phyloP scores from a whole-genome alignment of 2,888 invertebrate species.

The Noctuana brunneofusca region DNA sequence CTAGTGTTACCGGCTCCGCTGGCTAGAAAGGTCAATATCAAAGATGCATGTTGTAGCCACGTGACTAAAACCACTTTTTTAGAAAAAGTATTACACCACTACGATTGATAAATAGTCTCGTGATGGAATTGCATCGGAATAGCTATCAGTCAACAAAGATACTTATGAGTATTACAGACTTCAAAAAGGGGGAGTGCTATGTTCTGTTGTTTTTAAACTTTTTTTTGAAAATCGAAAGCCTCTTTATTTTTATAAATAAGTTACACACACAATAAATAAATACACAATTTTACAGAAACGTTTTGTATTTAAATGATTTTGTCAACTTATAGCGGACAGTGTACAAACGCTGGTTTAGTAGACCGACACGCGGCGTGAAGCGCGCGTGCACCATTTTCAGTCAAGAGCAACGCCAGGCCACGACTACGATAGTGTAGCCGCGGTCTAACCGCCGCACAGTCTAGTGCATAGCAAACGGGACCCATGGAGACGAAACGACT shows the following conservation, averaged over 20 bases:
- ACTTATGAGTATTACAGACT: too few relatives aligned
- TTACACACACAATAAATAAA: too few relatives aligned
- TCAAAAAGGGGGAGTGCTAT: too few relatives aligned
- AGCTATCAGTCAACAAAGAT: too few relatives aligned
- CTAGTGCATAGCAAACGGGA: conserved; percentile 46
- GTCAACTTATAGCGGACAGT: neutral
- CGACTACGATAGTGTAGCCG: conserved; percentile 73
- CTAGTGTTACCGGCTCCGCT: conserved; percentile 18
- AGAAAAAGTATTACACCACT: too few relatives aligned
- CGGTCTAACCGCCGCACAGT: conserved; percentile 61
- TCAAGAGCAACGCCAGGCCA: conserved; percentile 76
- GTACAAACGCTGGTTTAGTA: conserved; percentile 43
- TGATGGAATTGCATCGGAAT: too few relatives aligned
- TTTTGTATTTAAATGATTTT: too few relatives aligned
- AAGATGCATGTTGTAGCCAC: neutral
- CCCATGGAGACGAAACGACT: too few relatives aligned
- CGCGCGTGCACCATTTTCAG: conserved; percentile 80
- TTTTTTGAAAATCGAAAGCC: too few relatives aligned
- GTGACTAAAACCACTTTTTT: neutral
- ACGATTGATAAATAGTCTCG: too few relatives aligned
- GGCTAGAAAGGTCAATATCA: conserved; percentile 6
- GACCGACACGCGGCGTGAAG: conserved; percentile 60
- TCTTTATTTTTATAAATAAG: too few relatives aligned
- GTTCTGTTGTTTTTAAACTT: too few relatives aligned
- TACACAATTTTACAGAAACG: neutral